Evolutionary conservation across 2,888 invertebrate species (phyloP), one percentile per base, ranked within the genome.

Genomic region (Dasypogon diadema): DNA sequence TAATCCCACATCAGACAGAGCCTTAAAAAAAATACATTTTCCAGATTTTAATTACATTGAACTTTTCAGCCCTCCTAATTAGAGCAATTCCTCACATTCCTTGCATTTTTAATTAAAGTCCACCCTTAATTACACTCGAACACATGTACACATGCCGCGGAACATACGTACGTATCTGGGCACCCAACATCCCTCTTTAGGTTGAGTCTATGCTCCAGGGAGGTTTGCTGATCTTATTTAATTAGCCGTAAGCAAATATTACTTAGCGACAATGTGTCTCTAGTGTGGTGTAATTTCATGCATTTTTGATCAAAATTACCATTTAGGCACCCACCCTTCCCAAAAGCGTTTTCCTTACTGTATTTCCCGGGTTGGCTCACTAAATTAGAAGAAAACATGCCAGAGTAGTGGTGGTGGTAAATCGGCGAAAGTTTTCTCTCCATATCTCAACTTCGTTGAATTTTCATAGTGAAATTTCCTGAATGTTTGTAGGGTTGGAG

Each of bases 301-400:
- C 75, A 77, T 77, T 77, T 77, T 77, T 77, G 77, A 77, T 77
- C 77, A 75, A 75, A 77, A 75, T 75, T 73, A 60, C 74, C 73
- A 65, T 75, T 70, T 56, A 75, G 68, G 37, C 48, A 56, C 56
- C 34, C 30, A 54, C 54, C 6, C 34, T 18, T 14, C 21, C 18
- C 30, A 5, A 6, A 42, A 14, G 37, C 60, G 8, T 5, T 54
- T 22, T 10, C 18, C 22, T 56, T 4, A 12, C 5, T 5, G 2
- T 14, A 4, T 14, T 42, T 65, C 42, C 37, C n/a, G 42, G 22
- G n/a, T n/a, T n/a, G n/a, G n/a, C n/a, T n/a, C n/a, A n/a, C 46
- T 21, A 42, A 22, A 42, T 58, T 26, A 58, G n/a, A 42, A 58
- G 60, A 21, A 60, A 8, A 37, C 42, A 18, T 60, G 26, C 14